Evolutionary conservation across 2,888 invertebrate genomes (phyloP).

Genomic region (Hermodice carunculata): DNA sequence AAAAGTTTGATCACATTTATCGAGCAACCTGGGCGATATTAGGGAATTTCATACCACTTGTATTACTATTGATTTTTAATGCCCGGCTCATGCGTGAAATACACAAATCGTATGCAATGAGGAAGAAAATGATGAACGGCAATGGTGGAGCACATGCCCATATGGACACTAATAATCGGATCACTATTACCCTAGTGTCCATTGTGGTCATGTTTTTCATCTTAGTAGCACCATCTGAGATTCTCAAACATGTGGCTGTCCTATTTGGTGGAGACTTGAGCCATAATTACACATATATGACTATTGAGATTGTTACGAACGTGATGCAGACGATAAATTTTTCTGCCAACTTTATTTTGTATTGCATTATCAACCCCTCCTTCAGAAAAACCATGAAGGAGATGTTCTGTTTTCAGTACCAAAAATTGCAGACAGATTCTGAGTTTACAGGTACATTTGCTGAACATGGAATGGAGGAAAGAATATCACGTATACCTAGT

Average conservation of each 20-base stretch:
- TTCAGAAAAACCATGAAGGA: constrained; percentile 76
- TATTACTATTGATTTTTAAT: constrained; percentile 45
- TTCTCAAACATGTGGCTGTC: constrained; percentile 43
- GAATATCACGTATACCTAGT: no score
- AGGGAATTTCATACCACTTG: constrained; percentile 46
- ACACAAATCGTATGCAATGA: constrained; percentile 48
- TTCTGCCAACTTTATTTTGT: constrained; percentile 83
- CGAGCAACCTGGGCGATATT: constrained; percentile 42
- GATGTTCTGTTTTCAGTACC: constrained; percentile 34
- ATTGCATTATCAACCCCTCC: constrained; percentile 83
- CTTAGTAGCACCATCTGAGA: constrained; percentile 47
- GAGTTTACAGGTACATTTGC: no score
- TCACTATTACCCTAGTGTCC: constrained; percentile 46
- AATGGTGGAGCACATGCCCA: constrained; percentile 10
- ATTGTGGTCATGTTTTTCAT: constrained; percentile 50
- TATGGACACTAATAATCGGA: constrained; percentile 40
- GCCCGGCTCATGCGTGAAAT: constrained; percentile 40
- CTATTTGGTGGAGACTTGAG: constrained; percentile 31
- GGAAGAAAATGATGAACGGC: constrained; percentile 50
- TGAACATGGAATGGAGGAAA: no score
- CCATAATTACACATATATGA: constrained; percentile 45
- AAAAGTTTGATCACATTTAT: constrained; percentile 43
- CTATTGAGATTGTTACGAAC: constrained; percentile 74
- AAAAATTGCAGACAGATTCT: constrained; percentile 14
- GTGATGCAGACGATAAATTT: constrained; percentile 82